Conservation (phyloP, 2,888 invertebrate species). For the Alloscopus bannaensis region DNA sequence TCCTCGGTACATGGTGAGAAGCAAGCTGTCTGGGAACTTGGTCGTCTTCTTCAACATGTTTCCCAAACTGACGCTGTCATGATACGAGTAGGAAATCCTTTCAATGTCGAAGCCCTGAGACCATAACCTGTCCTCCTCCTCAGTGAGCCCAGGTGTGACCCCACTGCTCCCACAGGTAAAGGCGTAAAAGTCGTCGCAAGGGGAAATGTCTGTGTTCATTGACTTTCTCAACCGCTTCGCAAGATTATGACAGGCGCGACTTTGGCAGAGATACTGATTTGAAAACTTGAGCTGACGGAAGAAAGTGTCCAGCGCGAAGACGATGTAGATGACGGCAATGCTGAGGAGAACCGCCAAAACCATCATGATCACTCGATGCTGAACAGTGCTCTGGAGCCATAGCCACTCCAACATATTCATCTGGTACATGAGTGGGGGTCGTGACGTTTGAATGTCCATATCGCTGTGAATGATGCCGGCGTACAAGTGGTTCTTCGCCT, state of each 20-base stretch:
- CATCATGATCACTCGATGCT: conserved; percentile 10
- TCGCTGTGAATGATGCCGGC: conserved; percentile 36
- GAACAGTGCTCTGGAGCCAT: conserved; percentile 22
- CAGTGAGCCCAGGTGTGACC: not conserved
- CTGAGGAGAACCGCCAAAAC: not conserved
- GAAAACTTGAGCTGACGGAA: not conserved
- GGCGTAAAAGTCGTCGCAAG: conserved; percentile 42
- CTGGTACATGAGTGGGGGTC: conserved; percentile 39
- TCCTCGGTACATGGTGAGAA: conserved; percentile 14
- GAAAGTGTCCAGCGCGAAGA: not conserved
- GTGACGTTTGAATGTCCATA: conserved; percentile 12
- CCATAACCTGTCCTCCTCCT: conserved; percentile 15
- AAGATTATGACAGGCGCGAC: not conserved
- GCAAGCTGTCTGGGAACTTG: conserved; percentile 21
- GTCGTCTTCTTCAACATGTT: conserved; percentile 14
- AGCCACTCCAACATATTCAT: conserved; percentile 25
- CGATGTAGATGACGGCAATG: not conserved
- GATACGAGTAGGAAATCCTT: conserved; percentile 19
- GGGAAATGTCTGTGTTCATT: conserved; percentile 19
- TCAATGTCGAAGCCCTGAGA: not conserved
- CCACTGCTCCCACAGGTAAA: conserved; percentile 33
- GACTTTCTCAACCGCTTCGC: not conserved
- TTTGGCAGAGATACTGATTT: conserved; percentile 20
- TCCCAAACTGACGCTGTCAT: not conserved
- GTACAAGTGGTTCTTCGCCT: not conserved